Evolutionary conservation across 2,113 vertebrate species (phyloP).

Genomic region (Sphaerodactylus townsendi): DNA sequence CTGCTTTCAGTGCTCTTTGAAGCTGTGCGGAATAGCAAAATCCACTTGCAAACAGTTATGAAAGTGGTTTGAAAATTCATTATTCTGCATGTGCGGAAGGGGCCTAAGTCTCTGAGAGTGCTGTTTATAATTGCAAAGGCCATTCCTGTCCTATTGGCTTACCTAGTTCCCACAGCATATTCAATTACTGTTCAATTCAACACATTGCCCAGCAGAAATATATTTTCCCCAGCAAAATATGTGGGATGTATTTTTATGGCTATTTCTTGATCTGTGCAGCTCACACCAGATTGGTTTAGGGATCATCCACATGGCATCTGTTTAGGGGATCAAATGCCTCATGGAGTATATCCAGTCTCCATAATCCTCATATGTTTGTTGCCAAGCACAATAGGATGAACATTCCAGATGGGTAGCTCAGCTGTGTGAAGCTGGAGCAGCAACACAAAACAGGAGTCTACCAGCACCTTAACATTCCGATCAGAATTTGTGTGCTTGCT

Average conservation of each 20-base stretch:
- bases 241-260: not conserved
- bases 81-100: too few species aligned
- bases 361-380: too few species aligned
- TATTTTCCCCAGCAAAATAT: not conserved
- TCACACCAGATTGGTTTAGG: not conserved
- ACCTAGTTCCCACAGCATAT: not conserved
- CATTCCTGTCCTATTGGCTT: not conserved
- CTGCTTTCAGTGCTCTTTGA: too few species aligned
- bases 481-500: too few species aligned
- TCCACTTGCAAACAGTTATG: too few species aligned
- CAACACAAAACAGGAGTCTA: too few species aligned
- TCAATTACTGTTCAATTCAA: not conserved
- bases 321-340: not conserved
- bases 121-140: not conserved
- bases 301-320: not conserved
- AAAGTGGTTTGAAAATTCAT: too few species aligned
- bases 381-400: too few species aligned
- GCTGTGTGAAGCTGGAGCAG: too few species aligned
- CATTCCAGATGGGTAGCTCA: too few species aligned
- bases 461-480: too few species aligned
- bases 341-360: not conserved
- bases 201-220: not conserved
- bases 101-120: not conserved
- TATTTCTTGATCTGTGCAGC: not conserved
- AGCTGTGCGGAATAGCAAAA: too few species aligned